Evolutionary conservation across 2,888 invertebrate species (phyloP).

Genomic region (Rapana venosa): DNA sequence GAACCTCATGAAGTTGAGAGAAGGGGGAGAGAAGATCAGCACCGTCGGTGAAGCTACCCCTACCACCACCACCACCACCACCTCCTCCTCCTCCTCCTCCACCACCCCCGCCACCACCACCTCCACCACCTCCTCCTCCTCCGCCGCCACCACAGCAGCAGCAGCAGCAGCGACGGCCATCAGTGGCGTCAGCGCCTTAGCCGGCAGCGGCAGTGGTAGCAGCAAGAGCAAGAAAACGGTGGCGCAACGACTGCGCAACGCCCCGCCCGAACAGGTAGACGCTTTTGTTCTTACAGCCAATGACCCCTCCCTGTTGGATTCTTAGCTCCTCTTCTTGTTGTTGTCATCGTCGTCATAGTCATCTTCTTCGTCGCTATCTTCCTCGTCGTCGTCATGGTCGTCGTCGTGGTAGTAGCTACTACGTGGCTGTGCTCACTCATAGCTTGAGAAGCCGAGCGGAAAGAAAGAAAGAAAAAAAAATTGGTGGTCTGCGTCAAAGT

Average conservation of each 20-base stretch:
- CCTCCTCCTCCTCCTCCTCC: background rate
- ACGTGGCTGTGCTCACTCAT: too few species aligned
- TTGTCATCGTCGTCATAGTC: background rate
- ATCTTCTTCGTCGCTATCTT: background rate
- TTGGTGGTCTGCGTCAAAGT: too few species aligned
- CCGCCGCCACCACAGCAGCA: background rate
- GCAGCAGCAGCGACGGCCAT: background rate
- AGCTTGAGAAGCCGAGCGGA: too few species aligned
- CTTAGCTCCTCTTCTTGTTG: constrained; percentile 30
- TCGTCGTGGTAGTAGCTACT: too few species aligned
- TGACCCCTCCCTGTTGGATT: constrained; percentile 48
- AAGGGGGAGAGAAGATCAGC: constrained; percentile 50
- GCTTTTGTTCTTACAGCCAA: constrained; percentile 56
- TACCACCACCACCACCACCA: background rate
- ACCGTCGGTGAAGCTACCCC: background rate
- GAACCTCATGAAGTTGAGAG: constrained; percentile 61
- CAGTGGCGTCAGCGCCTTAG: background rate
- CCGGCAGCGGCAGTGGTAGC: background rate
- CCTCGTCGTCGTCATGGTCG: background rate
- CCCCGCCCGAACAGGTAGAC: constrained; percentile 58
- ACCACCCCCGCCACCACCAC: constrained; percentile 36
- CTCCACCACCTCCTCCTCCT: background rate
- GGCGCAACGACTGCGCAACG: constrained; percentile 49
- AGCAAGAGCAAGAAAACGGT: constrained; percentile 52
- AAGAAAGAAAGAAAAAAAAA: too few species aligned